A percentile compares a stretch with the other conserved stretches of the same genome.
phyloP scores from a whole-genome alignment of 2,888 invertebrate species.

The Stenotaenia linearis region DNA sequence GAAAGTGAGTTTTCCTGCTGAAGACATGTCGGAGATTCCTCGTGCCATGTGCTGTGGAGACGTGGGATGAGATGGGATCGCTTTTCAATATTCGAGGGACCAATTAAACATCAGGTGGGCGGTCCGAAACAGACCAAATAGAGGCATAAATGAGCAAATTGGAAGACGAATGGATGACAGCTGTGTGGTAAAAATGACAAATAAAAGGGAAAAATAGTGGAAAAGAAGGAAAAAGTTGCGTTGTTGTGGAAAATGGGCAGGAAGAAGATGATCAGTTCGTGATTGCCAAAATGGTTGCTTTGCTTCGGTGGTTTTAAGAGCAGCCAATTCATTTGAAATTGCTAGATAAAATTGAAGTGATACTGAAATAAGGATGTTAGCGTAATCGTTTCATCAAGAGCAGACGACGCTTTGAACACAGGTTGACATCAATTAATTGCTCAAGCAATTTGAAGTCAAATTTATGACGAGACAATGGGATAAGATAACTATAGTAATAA shows the following conservation, averaged over 20 bases:
- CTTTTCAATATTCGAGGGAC: neutral
- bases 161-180: neutral
- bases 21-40: neutral
- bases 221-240: neutral
- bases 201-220: neutral
- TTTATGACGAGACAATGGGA: too few species aligned
- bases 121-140: neutral
- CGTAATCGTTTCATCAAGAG: neutral
- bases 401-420: neutral
- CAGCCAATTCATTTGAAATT: neutral
- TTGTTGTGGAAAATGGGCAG: neutral
- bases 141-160: neutral
- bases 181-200: neutral
- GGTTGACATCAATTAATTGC: neutral
- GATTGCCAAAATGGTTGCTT: neutral
- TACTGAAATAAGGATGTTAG: slow-evolving; percentile 15
- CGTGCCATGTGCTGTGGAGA: neutral
- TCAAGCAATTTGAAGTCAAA: neutral
- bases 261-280: slow-evolving; percentile 1
- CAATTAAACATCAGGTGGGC: slow-evolving; percentile 16
- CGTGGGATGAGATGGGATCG: neutral
- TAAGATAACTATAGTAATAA: too few species aligned
- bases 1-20: neutral
- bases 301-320: neutral
- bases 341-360: neutral